Percentiles rank a stretch among this genome's conserved stretches.
These are phyloP conservation scores for Lepus townsendii DNA, from an alignment of 2,797 vertebrate species.

Conservation along the genomic window DNA sequence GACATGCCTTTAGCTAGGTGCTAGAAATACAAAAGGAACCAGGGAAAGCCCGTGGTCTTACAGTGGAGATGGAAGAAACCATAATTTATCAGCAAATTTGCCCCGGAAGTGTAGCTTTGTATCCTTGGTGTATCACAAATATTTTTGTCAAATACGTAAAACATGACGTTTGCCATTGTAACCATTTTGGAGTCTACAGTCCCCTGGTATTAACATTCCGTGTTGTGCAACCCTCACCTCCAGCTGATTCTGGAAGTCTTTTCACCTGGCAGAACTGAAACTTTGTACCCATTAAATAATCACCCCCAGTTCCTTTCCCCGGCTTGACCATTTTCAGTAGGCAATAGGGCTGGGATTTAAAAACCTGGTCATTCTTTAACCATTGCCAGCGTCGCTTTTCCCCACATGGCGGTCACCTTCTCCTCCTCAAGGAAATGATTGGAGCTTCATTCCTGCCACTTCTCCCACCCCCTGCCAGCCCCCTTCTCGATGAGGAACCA, in stretches of 20 bases:
- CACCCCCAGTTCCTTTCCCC: background rate
- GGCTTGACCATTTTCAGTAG: background rate
- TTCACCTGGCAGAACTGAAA: background rate
- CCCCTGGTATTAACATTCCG: background rate
- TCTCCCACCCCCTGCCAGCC: too few relatives aligned
- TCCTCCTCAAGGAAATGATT: background rate
- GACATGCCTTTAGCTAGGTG: background rate
- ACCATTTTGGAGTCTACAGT: background rate
- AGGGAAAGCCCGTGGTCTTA: background rate
- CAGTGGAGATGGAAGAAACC: background rate
- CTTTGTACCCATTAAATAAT: too few relatives aligned
- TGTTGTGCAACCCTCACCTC: background rate
- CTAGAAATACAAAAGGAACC: background rate
- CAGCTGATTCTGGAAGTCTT: background rate
- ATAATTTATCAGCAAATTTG: background rate
- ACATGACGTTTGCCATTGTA: too few relatives aligned
- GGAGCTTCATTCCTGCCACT: background rate
- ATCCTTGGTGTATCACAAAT: background rate
- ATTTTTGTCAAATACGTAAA: too few relatives aligned
- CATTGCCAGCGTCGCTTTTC: background rate
- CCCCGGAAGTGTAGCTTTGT: background rate
- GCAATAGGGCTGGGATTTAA: background rate
- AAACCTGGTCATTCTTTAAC: background rate
- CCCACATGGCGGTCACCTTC: background rate
- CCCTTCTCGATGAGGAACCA: too few relatives aligned